Conservation (phyloP, 2,797 vertebrate genomes). For the Moxostoma hubbsi region DNA sequence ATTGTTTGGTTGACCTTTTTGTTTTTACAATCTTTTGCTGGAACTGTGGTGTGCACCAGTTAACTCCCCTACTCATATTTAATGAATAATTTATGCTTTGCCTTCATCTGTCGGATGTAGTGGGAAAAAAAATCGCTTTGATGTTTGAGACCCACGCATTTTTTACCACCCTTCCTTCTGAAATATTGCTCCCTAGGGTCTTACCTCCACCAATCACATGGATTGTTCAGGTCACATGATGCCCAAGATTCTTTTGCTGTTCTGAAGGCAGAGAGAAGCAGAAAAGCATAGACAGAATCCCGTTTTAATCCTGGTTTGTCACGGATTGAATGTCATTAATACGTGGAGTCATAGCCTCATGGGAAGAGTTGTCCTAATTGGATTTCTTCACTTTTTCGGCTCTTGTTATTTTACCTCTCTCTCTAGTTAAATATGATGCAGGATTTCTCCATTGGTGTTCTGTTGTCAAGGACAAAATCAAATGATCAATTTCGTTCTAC, state of each 20-base stretch:
- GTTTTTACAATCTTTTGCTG: too few relatives aligned
- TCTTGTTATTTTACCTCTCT: conserved; percentile 1
- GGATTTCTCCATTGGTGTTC: conserved; percentile 35
- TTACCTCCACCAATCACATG: conserved; percentile 15
- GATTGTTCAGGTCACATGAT: conserved; percentile 20
- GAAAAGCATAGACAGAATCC: conserved; percentile 11
- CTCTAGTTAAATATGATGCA: background rate
- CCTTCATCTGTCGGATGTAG: conserved; percentile 20
- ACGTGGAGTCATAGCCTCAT: conserved; percentile 15
- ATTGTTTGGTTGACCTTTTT: too few relatives aligned
- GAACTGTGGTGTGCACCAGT: too few relatives aligned
- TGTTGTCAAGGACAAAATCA: conserved; percentile 15
- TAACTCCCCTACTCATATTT: too few relatives aligned
- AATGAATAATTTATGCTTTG: conserved; percentile 1
- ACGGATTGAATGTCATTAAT: conserved; percentile 23
- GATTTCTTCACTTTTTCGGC: conserved; percentile 25
- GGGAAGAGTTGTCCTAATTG: conserved; percentile 21
- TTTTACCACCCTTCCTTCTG: background rate
- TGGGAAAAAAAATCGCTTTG: conserved; percentile 26
- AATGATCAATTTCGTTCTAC: too few relatives aligned
- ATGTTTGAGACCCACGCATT: conserved; percentile 13
- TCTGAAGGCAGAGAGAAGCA: conserved; percentile 10
- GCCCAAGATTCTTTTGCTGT: background rate
- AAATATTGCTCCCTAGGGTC: conserved; percentile 11
- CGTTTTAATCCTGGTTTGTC: conserved; percentile 26